A percentile compares a stretch with the other conserved stretches of the same genome.
These are phyloP conservation scores for Acrobasis repandana DNA, from an alignment of 2,888 invertebrate species.

Conservation along the genomic window DNA sequence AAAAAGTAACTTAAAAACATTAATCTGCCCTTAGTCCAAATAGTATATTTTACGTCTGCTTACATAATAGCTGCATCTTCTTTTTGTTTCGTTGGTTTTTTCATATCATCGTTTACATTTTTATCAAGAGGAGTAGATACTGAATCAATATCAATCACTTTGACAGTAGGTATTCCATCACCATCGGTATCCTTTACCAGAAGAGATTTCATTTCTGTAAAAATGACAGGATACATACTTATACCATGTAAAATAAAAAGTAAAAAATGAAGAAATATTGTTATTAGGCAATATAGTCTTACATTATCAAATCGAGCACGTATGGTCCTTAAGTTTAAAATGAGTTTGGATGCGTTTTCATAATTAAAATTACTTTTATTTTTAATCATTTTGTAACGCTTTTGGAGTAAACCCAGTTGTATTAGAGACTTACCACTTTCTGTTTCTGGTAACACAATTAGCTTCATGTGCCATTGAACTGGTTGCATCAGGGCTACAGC, in stretches of 20 bases:
- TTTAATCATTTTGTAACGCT: too few relatives aligned
- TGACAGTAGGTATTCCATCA: not conserved
- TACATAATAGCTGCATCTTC: not conserved
- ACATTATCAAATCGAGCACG: too few relatives aligned
- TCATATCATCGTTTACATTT: not conserved
- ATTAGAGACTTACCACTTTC: not conserved
- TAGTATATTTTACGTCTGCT: not conserved
- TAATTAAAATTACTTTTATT: too few relatives aligned
- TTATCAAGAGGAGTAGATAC: not conserved
- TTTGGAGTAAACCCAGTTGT: not conserved
- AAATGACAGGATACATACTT: not conserved
- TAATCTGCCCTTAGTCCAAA: not conserved
- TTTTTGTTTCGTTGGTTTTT: not conserved
- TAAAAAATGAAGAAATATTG: too few relatives aligned
- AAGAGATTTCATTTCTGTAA: slow-evolving; percentile 1
- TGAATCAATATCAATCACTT: not conserved
- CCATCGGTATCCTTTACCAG: not conserved
- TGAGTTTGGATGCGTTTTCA: too few relatives aligned
- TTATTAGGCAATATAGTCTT: too few relatives aligned
- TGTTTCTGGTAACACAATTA: not conserved
- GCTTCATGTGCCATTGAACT: slow-evolving; percentile 12
- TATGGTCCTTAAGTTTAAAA: too few relatives aligned
- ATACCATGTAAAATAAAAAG: too few relatives aligned
- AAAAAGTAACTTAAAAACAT: too few relatives aligned
- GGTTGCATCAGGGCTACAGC: slow-evolving; percentile 8